Base-by-base conservation (phyloP, 2,888 invertebrate genomes). In the Emmelina monodactyla region DNA sequence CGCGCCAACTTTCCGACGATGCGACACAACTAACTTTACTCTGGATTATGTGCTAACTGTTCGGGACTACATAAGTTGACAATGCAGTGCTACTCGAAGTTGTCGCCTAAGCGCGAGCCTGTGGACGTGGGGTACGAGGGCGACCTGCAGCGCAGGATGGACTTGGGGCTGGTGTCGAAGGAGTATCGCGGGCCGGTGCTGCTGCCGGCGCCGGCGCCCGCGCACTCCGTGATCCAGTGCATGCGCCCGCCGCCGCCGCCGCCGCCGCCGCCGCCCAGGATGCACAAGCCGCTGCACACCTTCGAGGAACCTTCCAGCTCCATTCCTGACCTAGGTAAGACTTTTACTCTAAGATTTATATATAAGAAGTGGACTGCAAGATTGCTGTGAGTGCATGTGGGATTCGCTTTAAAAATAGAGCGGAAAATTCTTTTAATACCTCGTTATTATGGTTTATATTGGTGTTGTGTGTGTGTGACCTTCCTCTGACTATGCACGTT, bases 251-350 rank as follows among this genome's bases (percentile, higher is more conserved):
- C 66, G 12, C 75, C 78, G 0, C 72, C 69, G 7, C 75, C 75
- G 30, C 83, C 82, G 12, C 85, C 69, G 6, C 68, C 72, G 3
- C 64, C 57, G 7, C 64, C 57, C 6, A 82, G 83, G 31, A 79
- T 79, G 51, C 69, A 73, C 61, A 78, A 75, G 49, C 76, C 72
- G 22, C 82, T 82, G 5, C n/a, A n/a, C 32, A 66, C 76, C 48
- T 83, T 86, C 63, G 92, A 92, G 73, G 91, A 92, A 66, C 91
- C 92, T 9, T 89, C 91, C 48, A 91, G 91, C 78, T 92, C 92
- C 51, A 92, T 92, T 67, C 92, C 92, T 46, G 92, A 92, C 83
- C 83, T 92, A 81, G 92, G 92, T 92, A 63, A 88, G 90, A 82
- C 37, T 7, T 14, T 25, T 25, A n/a, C 25, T n/a, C n/a, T n/a